Evolutionary conservation across 2,113 vertebrate genomes (phyloP), one percentile per base, ranked within the genome.

Genomic region (Jaculus jaculus): DNA sequence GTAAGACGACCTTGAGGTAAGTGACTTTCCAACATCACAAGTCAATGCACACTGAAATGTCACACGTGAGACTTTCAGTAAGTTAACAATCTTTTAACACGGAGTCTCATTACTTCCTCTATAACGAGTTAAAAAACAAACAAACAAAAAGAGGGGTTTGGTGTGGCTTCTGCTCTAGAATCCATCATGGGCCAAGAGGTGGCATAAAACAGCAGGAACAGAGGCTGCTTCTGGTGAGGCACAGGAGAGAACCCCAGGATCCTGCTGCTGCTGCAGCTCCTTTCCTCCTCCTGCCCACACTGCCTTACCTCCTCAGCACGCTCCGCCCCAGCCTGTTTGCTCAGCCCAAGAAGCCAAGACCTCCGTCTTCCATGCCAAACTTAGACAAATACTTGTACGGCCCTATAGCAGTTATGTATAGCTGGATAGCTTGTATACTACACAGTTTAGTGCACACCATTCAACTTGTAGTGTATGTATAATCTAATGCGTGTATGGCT

Each of bases 1-100:
- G 16, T 82, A 92, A 78, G 72, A 87, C 83, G 83, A 73, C 58
- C n/a, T 63, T 83, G 92, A 95, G 93, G 95, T 97, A 95, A 95
- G 95, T 96, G 93, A 93, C 26, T 93, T 85, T 89, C 68, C 39
- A 69, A 54, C 82, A 71, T 54, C 90, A 9, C 71, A 86, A 87
- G 63, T 89, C 71, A 77, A 72, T 90, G 60, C 83, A 91, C 74
- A 75, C 71, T 73, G 68, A 84, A 94, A 86, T 16, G 23, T n/a
- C 26, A 80, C 78, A 51, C 61, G 23, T 37, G 61, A 95, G 20
- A 34, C 23, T 58, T 80, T 63, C 71, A 80, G 80, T 91, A 26
- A 87, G 32, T 34, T 58, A 60, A 90, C n/a, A 47, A 12, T 68
- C 68, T 89, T 63, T 91, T 71, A 74, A 90, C 75, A 69, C 20